A percentile compares a stretch with the other conserved stretches of the same genome.
These are phyloP conservation scores for Phlogophora meticulosa DNA, from an alignment of 2,888 invertebrate genomes.

Conservation along the genomic window DNA sequence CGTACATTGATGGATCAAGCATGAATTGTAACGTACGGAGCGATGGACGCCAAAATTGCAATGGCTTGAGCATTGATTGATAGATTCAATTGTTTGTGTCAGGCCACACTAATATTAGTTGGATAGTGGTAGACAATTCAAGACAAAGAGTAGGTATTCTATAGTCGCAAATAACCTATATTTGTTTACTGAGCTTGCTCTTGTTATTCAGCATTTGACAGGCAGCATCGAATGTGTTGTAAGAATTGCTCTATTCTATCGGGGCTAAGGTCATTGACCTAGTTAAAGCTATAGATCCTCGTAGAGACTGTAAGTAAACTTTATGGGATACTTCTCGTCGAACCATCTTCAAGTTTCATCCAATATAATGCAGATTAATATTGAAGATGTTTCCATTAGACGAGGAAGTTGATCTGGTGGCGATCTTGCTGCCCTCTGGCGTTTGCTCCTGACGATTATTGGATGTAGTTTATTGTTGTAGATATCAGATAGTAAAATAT, in stretches of 20 bases:
- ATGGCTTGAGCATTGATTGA: slow-evolving; percentile 29
- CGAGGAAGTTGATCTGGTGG: slow-evolving; percentile 12
- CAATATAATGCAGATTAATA: slow-evolving; percentile 52
- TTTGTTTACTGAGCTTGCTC: not conserved
- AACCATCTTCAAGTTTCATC: slow-evolving; percentile 40
- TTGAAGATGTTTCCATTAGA: slow-evolving; percentile 43
- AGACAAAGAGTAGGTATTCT: not conserved
- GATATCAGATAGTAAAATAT: slow-evolving; percentile 3
- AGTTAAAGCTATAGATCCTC: slow-evolving; percentile 44
- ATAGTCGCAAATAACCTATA: not conserved
- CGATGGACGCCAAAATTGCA: not conserved
- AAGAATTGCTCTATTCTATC: slow-evolving; percentile 22
- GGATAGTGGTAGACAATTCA: too few species aligned
- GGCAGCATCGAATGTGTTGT: slow-evolving; percentile 43
- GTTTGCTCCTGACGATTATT: not conserved
- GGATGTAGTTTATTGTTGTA: not conserved
- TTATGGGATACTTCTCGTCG: slow-evolving; percentile 45
- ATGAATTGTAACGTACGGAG: slow-evolving; percentile 19
- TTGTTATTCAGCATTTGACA: slow-evolving; percentile 2
- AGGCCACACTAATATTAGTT: not conserved
- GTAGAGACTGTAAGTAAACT: slow-evolving; percentile 45
- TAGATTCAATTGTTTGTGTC: slow-evolving; percentile 25
- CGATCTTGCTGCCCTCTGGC: not conserved
- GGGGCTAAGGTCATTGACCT: slow-evolving; percentile 52
- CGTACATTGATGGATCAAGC: slow-evolving; percentile 5